phyloP scores from a whole-genome alignment of 2,797 vertebrate genomes.

The Macroramphosus scolopax region DNA sequence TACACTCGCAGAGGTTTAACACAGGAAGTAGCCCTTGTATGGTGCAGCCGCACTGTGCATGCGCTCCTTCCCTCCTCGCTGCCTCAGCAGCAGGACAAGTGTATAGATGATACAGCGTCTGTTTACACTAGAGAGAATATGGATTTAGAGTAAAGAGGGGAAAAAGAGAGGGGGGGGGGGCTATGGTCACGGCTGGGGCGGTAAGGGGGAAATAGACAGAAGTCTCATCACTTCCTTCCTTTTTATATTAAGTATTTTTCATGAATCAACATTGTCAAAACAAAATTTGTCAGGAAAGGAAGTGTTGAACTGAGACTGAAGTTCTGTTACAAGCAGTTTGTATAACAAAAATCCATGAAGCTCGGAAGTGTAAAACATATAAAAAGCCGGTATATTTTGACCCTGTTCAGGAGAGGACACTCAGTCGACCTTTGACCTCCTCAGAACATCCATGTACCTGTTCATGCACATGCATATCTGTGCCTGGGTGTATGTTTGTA shows the following conservation, averaged over 20 bases:
- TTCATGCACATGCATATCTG: too few species aligned
- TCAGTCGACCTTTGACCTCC: constrained; percentile 29
- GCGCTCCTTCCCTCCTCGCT: constrained; percentile 39
- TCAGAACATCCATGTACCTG: constrained; percentile 16
- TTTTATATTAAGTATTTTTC: constrained; percentile 51
- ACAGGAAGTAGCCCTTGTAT: constrained; percentile 55
- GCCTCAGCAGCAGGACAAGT: constrained; percentile 56
- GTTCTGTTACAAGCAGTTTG: constrained; percentile 16
- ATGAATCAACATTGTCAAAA: constrained; percentile 71
- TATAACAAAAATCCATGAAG: constrained; percentile 12
- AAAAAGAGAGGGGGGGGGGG: constrained; percentile 37
- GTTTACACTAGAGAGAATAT: constrained; percentile 70
- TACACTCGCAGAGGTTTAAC: constrained; percentile 47
- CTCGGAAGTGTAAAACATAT: neutral
- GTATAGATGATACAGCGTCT: constrained; percentile 68
- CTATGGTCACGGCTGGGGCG: constrained; percentile 34
- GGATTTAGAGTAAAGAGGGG: constrained; percentile 57
- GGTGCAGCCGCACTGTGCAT: constrained; percentile 38
- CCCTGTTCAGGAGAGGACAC: constrained; percentile 44
- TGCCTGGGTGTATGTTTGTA: constrained; percentile 10
- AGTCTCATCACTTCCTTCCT: constrained; percentile 80
- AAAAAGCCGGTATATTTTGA: constrained; percentile 38
- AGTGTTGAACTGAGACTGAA: constrained; percentile 39
- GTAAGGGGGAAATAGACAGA: constrained; percentile 62
- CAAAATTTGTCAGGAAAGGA: constrained; percentile 63